Percentiles rank a stretch among this genome's conserved stretches.
Evolutionary conservation across 2,113 vertebrate species (phyloP).

Genomic region (Sardina pilchardus): DNA sequence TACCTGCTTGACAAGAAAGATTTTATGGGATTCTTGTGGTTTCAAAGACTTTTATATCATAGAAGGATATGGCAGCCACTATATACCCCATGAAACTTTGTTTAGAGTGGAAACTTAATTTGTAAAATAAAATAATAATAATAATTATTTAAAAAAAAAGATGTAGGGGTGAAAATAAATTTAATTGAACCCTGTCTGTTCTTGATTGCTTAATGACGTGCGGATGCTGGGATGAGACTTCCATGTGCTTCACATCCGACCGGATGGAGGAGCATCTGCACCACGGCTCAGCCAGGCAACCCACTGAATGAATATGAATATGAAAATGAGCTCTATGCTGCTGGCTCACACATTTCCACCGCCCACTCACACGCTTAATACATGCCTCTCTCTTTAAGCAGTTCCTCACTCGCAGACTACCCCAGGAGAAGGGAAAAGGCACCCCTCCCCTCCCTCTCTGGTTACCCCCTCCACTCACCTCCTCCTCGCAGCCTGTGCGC

Average conservation of each 20-base stretch:
- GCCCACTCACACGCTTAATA: conserved; percentile 25
- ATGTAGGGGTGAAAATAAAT: background rate
- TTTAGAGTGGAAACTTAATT: background rate
- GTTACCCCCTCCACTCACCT: conserved; percentile 32
- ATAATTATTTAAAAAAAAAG: no score
- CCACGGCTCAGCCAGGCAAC: background rate
- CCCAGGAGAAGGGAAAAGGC: conserved; percentile 20
- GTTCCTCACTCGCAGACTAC: conserved; percentile 1
- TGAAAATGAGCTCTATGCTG: conserved; percentile 25
- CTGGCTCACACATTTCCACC: conserved; percentile 16
- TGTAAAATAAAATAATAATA: no score
- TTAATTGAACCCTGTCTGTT: background rate
- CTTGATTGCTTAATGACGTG: background rate
- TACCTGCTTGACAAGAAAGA: background rate
- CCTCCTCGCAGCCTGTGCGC: conserved; percentile 17
- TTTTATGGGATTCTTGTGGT: background rate
- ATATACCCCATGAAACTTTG: background rate
- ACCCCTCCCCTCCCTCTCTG: conserved; percentile 19
- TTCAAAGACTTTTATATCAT: background rate
- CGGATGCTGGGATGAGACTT: conserved; percentile 4
- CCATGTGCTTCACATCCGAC: conserved; percentile 20
- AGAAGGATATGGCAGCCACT: no score
- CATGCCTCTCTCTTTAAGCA: conserved; percentile 42
- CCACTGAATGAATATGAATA: conserved; percentile 18
- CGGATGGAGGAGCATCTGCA: conserved; percentile 44